Base-by-base conservation (phyloP, 2,113 vertebrate species). In the Hydrochoerus hydrochaeris region DNA sequence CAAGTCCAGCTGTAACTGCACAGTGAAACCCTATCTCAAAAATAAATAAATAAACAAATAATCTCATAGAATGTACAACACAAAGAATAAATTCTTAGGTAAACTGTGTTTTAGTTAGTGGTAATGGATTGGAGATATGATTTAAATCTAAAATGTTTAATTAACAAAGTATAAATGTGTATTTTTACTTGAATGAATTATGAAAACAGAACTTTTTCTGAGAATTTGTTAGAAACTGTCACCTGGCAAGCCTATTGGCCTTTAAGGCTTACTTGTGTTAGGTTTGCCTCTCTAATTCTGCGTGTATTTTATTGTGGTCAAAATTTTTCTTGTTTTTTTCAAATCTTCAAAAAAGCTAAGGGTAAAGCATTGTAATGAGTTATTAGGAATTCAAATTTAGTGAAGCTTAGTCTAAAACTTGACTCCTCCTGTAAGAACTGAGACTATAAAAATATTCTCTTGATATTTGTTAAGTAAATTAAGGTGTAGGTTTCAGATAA, bases 311-410 rank as follows among this genome's bases (percentile, higher is more conserved):
- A 82, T 46, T 82, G 26, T 44, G 78, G 13, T 57, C 63, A 85
- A 87, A 85, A 9, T 22, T 57, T 84, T 49, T 85, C 20, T 85
- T 28, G 46, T 9, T 44, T 5, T 46, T 91, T 87, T 91, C 75
- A 71, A 63, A 88, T 62, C 9, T 58, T 62, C 4, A 46, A 95
- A 95, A 83, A 9, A 54, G 17, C 19, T 82, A 85, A 94, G 5
- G 85, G 17, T 46, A 85, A 28, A 85, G 22, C 52, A 78, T 5
- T 38, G 2, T 54, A 65, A 9, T 85, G 62, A 85, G 17, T 77
- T 81, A 49, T 82, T 62, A 93, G 32, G 46, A 92, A 86, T 88
- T 77, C 22, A 95, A 63, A 82, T 91, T 6, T 94, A 13, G 54
- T 67, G 52, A 71, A 73, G 32, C 60, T 38, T 32, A 71, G 44